Evolutionary conservation across 2,797 vertebrate species (phyloP).

Genomic region (Lophotriccus pileatus): DNA sequence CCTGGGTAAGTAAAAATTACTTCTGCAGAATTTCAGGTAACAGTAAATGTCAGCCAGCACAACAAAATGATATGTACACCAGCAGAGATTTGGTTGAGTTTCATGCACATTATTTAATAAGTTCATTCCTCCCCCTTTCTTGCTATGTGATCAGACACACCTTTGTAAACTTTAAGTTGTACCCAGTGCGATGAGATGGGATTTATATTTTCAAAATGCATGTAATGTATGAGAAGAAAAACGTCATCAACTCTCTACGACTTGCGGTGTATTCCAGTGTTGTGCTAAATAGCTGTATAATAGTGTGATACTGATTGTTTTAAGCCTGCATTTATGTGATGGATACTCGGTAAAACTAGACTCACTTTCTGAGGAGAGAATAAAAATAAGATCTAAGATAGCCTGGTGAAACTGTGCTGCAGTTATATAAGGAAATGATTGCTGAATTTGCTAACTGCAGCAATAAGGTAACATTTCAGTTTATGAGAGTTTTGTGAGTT

Average conservation of each 20-base stretch:
- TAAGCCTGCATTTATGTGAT: neutral
- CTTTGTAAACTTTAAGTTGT: neutral
- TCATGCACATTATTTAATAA: neutral
- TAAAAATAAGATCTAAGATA: neutral
- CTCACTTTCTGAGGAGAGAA: neutral
- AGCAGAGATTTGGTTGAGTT: neutral
- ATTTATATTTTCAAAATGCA: neutral
- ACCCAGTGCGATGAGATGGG: neutral
- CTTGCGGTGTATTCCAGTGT: neutral
- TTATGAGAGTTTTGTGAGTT: conserved; percentile 6
- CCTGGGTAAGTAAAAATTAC: neutral
- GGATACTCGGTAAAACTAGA: neutral
- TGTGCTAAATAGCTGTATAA: neutral
- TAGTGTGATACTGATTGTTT: neutral
- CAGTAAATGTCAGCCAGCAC: neutral
- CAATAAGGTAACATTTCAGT: neutral
- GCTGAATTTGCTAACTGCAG: neutral
- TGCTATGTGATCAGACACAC: neutral
- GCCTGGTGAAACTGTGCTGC: neutral
- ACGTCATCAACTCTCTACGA: neutral
- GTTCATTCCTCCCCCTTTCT: neutral
- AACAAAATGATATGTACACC: neutral
- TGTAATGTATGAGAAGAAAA: neutral
- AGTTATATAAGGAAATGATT: neutral
- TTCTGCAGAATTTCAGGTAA: neutral